phyloP scores from a whole-genome alignment of 2,797 vertebrate species.

The Thunnus albacares region DNA sequence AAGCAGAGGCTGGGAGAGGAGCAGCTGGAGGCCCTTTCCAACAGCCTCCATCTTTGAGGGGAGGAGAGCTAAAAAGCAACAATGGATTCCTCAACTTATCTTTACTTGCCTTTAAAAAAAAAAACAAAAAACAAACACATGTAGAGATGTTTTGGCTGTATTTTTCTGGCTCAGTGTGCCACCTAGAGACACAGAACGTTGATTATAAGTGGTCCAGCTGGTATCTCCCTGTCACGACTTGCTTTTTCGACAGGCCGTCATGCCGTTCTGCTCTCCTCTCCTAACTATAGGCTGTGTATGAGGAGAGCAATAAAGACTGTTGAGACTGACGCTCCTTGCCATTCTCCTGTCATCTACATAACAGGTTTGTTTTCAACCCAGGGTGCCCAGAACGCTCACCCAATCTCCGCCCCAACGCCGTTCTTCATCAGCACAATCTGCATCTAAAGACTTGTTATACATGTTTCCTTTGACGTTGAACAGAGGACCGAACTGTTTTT shows the following conservation, averaged over 20 bases:
- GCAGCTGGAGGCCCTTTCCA: conserved; percentile 88
- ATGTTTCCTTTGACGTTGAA: conserved; percentile 38
- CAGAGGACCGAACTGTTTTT: conserved; percentile 17
- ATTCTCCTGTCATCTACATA: background rate
- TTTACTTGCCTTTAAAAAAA: background rate
- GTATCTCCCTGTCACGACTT: conserved; percentile 11
- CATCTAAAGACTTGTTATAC: conserved; percentile 16
- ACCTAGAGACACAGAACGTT: conserved; percentile 19
- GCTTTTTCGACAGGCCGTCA: conserved; percentile 16
- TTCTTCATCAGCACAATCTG: conserved; percentile 28
- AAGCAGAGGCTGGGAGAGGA: conserved; percentile 90
- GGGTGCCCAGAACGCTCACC: conserved; percentile 2
- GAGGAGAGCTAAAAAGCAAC: background rate
- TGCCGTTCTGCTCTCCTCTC: conserved; percentile 28
- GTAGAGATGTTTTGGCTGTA: background rate
- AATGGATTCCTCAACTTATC: background rate
- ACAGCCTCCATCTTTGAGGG: conserved; percentile 72
- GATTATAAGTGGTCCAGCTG: conserved; percentile 8
- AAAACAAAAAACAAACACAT: conserved; percentile 1
- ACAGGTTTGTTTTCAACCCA: background rate
- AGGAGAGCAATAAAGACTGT: conserved; percentile 29
- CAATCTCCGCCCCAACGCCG: conserved; percentile 20
- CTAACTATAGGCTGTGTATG: background rate
- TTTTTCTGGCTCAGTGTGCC: conserved; percentile 19
- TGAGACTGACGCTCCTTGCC: conserved; percentile 30